A percentile compares a stretch with the other conserved stretches of the same genome.
Evolutionary conservation across 1,140 invertebrate species (phyloP).

Genomic region (Caenorhabditis latens): DNA sequence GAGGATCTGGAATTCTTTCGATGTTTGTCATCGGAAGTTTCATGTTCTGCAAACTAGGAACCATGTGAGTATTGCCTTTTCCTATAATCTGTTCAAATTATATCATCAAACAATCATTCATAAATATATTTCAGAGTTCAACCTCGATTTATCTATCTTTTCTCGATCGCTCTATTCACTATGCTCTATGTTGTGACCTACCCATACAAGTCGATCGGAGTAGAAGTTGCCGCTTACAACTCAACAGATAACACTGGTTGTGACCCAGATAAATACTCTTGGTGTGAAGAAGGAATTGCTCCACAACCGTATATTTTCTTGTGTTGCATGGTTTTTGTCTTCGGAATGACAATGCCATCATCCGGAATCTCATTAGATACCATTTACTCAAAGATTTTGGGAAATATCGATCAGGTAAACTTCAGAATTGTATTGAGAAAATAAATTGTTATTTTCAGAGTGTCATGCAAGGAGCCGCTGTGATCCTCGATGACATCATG

Average conservation of each 20-base stretch:
- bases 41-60: conserved; percentile 51
- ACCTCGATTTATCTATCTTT: conserved; percentile 34
- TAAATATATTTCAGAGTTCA: conserved; percentile 35
- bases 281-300: conserved; percentile 43
- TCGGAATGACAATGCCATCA: conserved; percentile 56
- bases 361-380: conserved; percentile 54
- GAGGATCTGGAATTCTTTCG: conserved; percentile 52
- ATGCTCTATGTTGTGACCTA: conserved; percentile 53
- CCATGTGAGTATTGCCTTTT: background rate
- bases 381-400: conserved; percentile 50
- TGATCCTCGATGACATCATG: conserved; percentile 43
- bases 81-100: background rate
- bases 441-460: conserved; percentile 14
- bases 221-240: background rate
- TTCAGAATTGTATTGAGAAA: background rate
- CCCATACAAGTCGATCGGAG: conserved; percentile 45
- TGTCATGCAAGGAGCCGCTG: conserved; percentile 54
- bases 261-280: conserved; percentile 41
- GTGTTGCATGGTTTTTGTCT: conserved; percentile 25
- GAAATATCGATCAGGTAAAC: conserved; percentile 56
- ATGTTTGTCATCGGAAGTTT: conserved; percentile 54
- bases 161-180: conserved; percentile 25
- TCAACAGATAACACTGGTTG: conserved; percentile 53
- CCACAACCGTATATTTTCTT: conserved; percentile 39
- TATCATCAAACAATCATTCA: too few species aligned